Evolutionary conservation across 2,113 vertebrate species (phyloP), one percentile per base, ranked within the genome.

Genomic region (Ranitomeya imitator): DNA sequence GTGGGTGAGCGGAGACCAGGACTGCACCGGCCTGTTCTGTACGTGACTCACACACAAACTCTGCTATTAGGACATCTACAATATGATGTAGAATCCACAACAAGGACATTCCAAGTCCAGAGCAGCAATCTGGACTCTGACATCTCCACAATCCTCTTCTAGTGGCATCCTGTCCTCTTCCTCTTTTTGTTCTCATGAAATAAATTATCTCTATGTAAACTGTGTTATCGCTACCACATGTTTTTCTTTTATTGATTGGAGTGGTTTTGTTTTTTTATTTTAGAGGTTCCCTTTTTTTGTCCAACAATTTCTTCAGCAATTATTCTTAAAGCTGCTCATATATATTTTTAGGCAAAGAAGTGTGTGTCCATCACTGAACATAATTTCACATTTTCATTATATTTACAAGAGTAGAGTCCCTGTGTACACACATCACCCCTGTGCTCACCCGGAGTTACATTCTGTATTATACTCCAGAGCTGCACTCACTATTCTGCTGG

Each of bases 111-210:
- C 73, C 73, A 76, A 45, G 2, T 45, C 73, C 71, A 12, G 73
- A 19, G 26, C 73, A 10, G 45, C 37, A 76, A 51, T 52, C 37
- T 74, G 71, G 37, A 74, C 71, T 13, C 71, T 52, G 73, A 76
- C 52, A 45, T 52, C 71, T 16, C 45, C 73, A 76, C 18, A 51
- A 1, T 52, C 16, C 21, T 52, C 73, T 8, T 76, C 37, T 45
- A 76, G 73, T 52, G 31, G 37, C 71, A 74, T 76, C 73, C 73
- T 51, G 37, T 76, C 18, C 73, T 52, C 73, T 76, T 76, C 73
- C 73, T 76, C 73, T 76, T 76, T 76, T 76, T 76, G 73, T 76
- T 76, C 18, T 76, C 45, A 76, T 21, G 73, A 7, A 37, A 76
- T 51, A 52, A 76, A 76, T 76, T 0, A 76, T 52, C 73, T 37